Percentiles rank a stretch among this genome's conserved stretches.
These are phyloP conservation scores for Lytechinus pictus DNA, from an alignment of 35 echinoderm and acorn worm species.

Conservation along the genomic window DNA sequence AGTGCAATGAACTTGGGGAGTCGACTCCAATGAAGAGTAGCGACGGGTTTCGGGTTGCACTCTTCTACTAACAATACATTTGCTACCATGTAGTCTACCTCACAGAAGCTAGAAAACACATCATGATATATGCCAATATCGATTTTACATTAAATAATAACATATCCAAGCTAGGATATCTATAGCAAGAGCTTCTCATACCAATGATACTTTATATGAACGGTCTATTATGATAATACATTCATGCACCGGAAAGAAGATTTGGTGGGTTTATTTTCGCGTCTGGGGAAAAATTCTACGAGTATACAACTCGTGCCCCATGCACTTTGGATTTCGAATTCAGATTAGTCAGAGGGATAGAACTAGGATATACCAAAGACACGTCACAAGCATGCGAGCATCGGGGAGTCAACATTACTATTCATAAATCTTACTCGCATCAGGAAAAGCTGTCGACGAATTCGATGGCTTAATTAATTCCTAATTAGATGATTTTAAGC, in stretches of 20 bases:
- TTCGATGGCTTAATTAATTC: not conserved
- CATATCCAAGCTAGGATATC: not conserved
- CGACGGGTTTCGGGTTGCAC: not conserved
- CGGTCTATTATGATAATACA: not conserved
- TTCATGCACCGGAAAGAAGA: not conserved
- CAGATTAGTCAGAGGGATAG: not conserved
- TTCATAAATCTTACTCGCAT: not conserved
- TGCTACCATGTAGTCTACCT: not conserved
- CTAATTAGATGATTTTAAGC: not conserved
- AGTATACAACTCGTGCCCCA: not conserved
- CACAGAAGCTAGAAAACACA: not conserved
- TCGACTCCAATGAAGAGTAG: not conserved
- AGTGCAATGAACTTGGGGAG: conserved; percentile 12
- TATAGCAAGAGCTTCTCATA: not conserved
- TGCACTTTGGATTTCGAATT: not conserved
- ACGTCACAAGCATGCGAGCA: not conserved
- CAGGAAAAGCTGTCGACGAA: not conserved
- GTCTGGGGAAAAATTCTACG: not conserved
- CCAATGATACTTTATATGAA: not conserved
- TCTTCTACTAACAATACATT: not conserved
- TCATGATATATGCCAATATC: not conserved
- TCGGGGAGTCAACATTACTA: not conserved
- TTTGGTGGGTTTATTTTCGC: not conserved
- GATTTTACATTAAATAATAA: not conserved
- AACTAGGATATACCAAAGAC: not conserved